Evolutionary conservation across 2,797 vertebrate genomes (phyloP).

Genomic region (Todus mexicanus): DNA sequence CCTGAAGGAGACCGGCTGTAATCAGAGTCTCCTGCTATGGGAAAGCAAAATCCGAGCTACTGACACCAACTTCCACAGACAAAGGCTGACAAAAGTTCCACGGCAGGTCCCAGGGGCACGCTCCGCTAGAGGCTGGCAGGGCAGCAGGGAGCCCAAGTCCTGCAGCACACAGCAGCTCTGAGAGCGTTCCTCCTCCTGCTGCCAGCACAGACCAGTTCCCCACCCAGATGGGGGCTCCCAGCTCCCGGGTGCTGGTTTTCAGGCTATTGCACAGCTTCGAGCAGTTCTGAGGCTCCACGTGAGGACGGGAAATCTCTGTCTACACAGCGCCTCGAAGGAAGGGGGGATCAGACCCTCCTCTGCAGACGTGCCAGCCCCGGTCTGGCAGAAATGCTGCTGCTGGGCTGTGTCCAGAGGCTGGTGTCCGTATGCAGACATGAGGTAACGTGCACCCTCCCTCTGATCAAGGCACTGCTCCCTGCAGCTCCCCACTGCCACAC

Average conservation of each 20-base stretch:
- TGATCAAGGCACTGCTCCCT: background rate
- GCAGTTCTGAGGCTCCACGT: background rate
- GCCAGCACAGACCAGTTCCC: accelerated
- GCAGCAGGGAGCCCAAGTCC: background rate
- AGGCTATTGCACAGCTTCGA: accelerated
- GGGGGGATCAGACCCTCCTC: no score
- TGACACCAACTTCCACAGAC: background rate
- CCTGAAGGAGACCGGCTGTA: conserved; percentile 60
- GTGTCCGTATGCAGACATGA: accelerated
- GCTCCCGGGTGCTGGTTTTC: accelerated
- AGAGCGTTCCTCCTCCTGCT: background rate
- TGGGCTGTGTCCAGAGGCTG: background rate
- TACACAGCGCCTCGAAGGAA: background rate
- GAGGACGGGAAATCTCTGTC: background rate
- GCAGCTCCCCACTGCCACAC: background rate
- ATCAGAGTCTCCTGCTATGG: conserved; percentile 54
- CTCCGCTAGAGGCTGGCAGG: accelerated
- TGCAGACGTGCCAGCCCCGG: background rate
- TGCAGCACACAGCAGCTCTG: background rate
- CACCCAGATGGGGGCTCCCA: accelerated
- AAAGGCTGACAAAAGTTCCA: background rate
- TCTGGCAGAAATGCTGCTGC: background rate
- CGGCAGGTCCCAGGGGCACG: accelerated
- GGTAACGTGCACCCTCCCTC: background rate
- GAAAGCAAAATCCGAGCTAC: conserved; percentile 24